Percentiles rank a stretch among this genome's conserved stretches.
These are phyloP conservation scores for Pelecanoides urinatrix DNA, from an alignment of 2,113 vertebrate genomes.

Conservation along the genomic window DNA sequence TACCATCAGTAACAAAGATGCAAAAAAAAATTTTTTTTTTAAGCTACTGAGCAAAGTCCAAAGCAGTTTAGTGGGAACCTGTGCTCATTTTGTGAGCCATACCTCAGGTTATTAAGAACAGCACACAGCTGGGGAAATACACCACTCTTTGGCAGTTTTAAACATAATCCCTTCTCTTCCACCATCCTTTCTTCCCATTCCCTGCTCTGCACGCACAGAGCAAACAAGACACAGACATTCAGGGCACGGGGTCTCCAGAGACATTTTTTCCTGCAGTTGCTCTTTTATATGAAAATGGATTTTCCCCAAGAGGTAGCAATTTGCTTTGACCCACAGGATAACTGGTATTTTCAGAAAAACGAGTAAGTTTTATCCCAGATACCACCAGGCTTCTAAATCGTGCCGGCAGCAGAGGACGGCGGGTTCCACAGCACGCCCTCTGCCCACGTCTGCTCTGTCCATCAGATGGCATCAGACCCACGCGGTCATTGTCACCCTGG, in stretches of 20 bases:
- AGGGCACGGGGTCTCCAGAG: not conserved
- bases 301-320: not conserved
- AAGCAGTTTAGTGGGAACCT: not conserved
- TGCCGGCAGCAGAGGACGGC: not conserved
- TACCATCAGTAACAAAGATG: not conserved
- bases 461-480: constrained; percentile 20
- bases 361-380: not conserved
- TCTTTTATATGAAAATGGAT: not conserved
- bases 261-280: not conserved
- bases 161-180: not conserved
- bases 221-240: not conserved
- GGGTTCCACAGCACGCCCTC: accelerated
- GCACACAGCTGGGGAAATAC: not conserved
- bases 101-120: not conserved
- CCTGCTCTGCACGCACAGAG: not conserved
- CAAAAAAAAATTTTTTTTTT: not conserved
- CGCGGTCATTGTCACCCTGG: accelerated
- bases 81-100: not conserved
- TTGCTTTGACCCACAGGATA: not conserved
- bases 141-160: not conserved
- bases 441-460: not conserved
- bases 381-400: not conserved
- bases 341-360: not conserved
- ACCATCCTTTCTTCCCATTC: not conserved
- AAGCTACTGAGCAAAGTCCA: not conserved